These are phyloP conservation scores for Polydrusus pterygomalis DNA, from an alignment of 2,888 invertebrate genomes.

Conservation along the genomic window DNA sequence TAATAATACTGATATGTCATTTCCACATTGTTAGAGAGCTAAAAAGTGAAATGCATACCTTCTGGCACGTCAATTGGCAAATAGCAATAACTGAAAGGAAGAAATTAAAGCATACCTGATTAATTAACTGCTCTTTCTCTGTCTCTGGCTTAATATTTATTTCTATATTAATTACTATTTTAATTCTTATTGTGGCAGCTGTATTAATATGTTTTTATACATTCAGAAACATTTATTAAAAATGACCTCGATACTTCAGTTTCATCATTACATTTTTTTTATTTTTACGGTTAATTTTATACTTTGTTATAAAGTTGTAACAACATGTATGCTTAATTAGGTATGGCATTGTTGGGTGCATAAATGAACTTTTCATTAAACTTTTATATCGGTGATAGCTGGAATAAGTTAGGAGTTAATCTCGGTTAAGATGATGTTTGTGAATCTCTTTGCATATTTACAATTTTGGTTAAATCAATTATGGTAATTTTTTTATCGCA, in stretches of 20 bases:
- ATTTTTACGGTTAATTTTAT: constrained; percentile 27
- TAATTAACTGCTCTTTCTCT: constrained; percentile 20
- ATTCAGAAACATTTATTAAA: constrained; percentile 38
- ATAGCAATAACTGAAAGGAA: background rate
- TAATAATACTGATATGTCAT: background rate
- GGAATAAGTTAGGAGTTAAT: background rate
- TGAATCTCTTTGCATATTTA: no score
- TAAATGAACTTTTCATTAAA: background rate
- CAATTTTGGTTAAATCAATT: no score
- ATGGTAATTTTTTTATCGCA: no score
- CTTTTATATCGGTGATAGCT: background rate
- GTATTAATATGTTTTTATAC: constrained; percentile 38
- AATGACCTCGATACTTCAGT: constrained; percentile 36
- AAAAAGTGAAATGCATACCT: constrained; percentile 28
- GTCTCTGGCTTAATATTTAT: constrained; percentile 25
- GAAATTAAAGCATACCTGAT: constrained; percentile 34
- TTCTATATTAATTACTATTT: constrained; percentile 34
- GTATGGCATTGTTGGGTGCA: background rate
- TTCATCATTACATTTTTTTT: constrained; percentile 30
- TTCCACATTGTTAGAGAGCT: background rate
- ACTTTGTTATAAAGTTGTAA: constrained; percentile 27
- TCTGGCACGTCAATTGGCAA: background rate
- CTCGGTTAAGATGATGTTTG: no score
- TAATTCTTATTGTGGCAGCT: constrained; percentile 35
- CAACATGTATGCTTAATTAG: constrained; percentile 19